Evolutionary conservation across 2,113 vertebrate species (phyloP), one percentile per base, ranked within the genome.

Genomic region (Galeopterus variegatus): DNA sequence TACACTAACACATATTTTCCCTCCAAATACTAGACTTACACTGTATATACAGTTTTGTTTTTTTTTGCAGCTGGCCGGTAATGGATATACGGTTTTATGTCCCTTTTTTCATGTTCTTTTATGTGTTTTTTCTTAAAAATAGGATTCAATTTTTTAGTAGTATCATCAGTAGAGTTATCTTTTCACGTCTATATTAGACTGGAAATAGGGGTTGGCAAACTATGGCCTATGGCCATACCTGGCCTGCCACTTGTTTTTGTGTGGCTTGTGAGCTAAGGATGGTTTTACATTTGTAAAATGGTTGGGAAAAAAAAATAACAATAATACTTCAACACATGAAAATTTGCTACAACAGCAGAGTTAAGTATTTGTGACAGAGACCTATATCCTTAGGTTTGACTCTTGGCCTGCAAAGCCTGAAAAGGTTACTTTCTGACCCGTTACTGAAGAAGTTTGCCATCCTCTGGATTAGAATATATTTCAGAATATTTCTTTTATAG

Each of bases 401-500:
- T 92, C 21, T 70, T 77, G 28, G 52, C 33, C 65, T 60, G 41
- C 15, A 85, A 96, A 97, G 24, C 54, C 48, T 81, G 58, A 92
- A 91, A 76, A 95, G 76, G n/a, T 87, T 86, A 85, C 48, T 84
- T 81, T 82, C 21, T 95, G n/a, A 84, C 19, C 11, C 31, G 85
- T 85, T 58, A 62, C 36, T 77, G 58, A 97, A 92, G 31, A 95
- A 89, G 31, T 90, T 92, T 93, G 8, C 45, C 70, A 58, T 50
- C 3, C 36, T 8, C 23, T 93, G 8, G 45, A 56, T 87, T 80
- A 88, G 9, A 72, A n/a, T 90, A 52, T 62, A 85, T 36, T 90
- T 90, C 45, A 87, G 21, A 80, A 84, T 94, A 82, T 52, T 93
- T 96, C 28, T 88, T 93, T 77, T 90, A 70, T 86, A 81, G 33